Evolutionary conservation across 35 echinoderm and acorn worm genomes (phyloP).

Genomic region (Stichopus chloronotus): DNA sequence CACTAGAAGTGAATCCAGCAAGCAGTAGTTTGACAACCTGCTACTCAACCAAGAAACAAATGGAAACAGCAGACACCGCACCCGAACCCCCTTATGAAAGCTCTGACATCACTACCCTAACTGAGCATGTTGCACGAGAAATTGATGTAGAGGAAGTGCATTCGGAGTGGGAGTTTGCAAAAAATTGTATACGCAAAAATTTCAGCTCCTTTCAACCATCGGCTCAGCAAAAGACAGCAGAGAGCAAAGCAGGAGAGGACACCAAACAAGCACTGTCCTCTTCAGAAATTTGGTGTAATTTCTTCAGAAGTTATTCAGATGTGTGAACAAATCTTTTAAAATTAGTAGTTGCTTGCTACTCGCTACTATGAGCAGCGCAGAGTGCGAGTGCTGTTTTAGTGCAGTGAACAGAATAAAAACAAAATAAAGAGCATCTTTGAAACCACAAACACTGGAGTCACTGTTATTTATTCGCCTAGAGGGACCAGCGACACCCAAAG

Average conservation of each 20-base stretch:
- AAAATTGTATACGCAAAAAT: slow-evolving; percentile 12
- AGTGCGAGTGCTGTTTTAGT: slow-evolving; percentile 13
- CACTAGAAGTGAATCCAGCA: not conserved
- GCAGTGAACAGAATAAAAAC: slow-evolving; percentile 42
- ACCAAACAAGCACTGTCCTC: not conserved
- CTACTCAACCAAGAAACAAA: not conserved
- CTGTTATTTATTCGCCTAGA: slow-evolving; percentile 35
- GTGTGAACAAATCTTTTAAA: not conserved
- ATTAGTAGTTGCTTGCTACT: not conserved
- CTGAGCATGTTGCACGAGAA: not conserved
- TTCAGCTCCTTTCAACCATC: not conserved
- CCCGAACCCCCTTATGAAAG: not conserved
- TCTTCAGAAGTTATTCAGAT: not conserved
- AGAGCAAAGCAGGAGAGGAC: not conserved
- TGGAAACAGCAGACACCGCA: not conserved
- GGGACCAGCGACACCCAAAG: slow-evolving; percentile 2
- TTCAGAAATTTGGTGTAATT: not conserved
- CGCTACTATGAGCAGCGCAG: not conserved
- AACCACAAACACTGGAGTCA: slow-evolving; percentile 20
- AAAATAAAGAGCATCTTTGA: not conserved
- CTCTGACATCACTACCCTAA: not conserved
- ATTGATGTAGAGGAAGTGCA: not conserved
- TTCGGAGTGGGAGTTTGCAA: slow-evolving; percentile 3
- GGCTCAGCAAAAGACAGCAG: not conserved
- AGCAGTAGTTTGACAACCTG: not conserved